These are phyloP conservation scores for Lerista edwardsae DNA, from an alignment of 2,797 vertebrate genomes.

Conservation along the genomic window DNA sequence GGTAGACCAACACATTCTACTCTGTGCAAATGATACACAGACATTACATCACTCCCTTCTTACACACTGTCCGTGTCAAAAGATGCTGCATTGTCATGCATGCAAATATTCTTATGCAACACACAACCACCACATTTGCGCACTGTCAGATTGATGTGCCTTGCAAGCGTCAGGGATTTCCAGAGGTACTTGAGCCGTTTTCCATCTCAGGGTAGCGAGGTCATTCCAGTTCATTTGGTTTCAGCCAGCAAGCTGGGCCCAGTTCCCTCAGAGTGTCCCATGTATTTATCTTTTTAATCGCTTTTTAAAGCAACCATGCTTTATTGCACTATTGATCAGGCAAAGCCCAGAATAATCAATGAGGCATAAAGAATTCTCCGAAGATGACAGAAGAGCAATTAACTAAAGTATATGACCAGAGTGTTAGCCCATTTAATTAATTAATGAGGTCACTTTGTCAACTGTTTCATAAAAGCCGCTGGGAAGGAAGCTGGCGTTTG, in stretches of 20 bases:
- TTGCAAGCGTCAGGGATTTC: background rate
- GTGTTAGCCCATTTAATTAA: conserved; percentile 68
- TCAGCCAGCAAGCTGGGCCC: conserved; percentile 6
- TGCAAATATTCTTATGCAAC: background rate
- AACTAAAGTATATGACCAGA: conserved; percentile 64
- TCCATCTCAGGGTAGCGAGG: conserved; percentile 2
- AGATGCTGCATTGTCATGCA: background rate
- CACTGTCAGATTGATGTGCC: background rate
- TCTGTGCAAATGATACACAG: conserved; percentile 5
- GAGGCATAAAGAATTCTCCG: conserved; percentile 58
- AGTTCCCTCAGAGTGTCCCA: conserved; percentile 29
- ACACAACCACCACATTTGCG: background rate
- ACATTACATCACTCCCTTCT: background rate
- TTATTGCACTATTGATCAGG: conserved; percentile 69
- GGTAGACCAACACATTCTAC: background rate
- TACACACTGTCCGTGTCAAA: background rate
- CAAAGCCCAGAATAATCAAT: conserved; percentile 69
- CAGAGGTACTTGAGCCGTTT: background rate
- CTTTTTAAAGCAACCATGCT: conserved; percentile 63
- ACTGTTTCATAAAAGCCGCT: conserved; percentile 47
- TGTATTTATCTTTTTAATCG: conserved; percentile 65
- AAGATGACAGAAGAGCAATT: conserved; percentile 69
- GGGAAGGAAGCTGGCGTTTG: conserved; percentile 48
- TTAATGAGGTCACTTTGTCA: conserved; percentile 68
- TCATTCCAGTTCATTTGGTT: conserved; percentile 7